These are phyloP conservation scores for Sterna hirundo DNA, from an alignment of 2,113 vertebrate genomes.

Conservation along the genomic window DNA sequence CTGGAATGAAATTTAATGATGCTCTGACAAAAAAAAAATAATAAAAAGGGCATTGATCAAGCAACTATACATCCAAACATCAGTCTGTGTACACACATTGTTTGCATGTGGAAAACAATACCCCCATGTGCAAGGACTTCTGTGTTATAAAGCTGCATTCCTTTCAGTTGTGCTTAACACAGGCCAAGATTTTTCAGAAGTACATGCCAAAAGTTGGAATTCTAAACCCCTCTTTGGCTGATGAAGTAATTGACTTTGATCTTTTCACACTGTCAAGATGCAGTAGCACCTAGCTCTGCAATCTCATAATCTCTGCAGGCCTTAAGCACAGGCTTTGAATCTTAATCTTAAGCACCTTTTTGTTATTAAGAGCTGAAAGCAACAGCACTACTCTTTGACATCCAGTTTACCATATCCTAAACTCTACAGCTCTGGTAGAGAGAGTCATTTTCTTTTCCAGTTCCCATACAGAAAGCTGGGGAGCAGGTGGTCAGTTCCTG, in stretches of 20 bases:
- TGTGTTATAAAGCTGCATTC: background rate
- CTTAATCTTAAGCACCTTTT: background rate
- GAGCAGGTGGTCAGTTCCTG: background rate
- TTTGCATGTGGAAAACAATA: background rate
- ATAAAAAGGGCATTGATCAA: background rate
- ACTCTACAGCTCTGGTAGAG: background rate
- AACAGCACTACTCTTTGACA: background rate
- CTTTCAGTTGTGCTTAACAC: background rate
- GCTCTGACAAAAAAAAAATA: background rate
- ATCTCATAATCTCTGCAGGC: background rate
- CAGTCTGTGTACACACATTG: background rate
- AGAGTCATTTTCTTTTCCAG: background rate
- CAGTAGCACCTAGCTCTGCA: background rate
- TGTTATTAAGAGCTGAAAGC: background rate
- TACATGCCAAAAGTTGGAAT: background rate
- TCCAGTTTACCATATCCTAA: background rate
- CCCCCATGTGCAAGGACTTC: background rate
- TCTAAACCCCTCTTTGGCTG: background rate
- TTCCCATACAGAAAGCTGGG: background rate
- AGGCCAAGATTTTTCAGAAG: background rate
- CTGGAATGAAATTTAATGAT: background rate
- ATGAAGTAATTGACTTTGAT: background rate
- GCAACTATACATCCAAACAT: background rate
- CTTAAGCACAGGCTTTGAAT: background rate
- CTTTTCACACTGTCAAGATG: background rate